Conservation (phyloP, 1,140 invertebrate genomes). For the Onthophagus taurus region DNA sequence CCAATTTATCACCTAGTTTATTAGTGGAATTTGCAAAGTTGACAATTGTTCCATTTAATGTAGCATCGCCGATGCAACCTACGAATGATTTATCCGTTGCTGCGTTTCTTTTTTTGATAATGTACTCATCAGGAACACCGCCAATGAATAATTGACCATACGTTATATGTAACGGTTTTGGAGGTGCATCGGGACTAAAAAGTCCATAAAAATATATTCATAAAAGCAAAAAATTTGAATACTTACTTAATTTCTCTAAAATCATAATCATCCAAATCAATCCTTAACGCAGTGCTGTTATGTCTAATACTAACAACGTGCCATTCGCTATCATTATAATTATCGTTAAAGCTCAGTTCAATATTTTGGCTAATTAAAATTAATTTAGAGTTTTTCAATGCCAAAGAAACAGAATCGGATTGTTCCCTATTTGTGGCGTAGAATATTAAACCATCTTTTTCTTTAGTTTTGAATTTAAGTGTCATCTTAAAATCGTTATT, state of each 20-base stretch:
- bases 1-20: conserved; percentile 52
- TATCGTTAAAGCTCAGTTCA: conserved; percentile 48
- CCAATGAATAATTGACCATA: conserved; percentile 73
- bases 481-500: conserved; percentile 62
- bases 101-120: conserved; percentile 31
- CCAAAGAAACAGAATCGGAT: conserved; percentile 53
- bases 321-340: conserved; percentile 84
- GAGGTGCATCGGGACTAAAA: conserved; percentile 45
- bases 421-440: conserved; percentile 59
- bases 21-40: conserved; percentile 71
- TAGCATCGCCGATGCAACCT: conserved; percentile 82
- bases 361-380: conserved; percentile 59
- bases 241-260: conserved; percentile 53
- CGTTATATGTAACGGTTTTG: conserved; percentile 49
- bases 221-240: conserved; percentile 8
- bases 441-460: conserved; percentile 66
- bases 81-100: conserved; percentile 48
- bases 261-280: conserved; percentile 79
- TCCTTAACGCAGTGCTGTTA: conserved; percentile 47
- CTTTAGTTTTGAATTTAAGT: conserved; percentile 81
- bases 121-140: conserved; percentile 58
- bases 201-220: conserved; percentile 16
- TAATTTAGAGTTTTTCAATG: conserved; percentile 58
- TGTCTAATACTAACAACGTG: conserved; percentile 84
- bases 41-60: conserved; percentile 67